These are phyloP conservation scores for Danio albolineatus DNA, from an alignment of 2,797 vertebrate genomes.

Conservation along the genomic window DNA sequence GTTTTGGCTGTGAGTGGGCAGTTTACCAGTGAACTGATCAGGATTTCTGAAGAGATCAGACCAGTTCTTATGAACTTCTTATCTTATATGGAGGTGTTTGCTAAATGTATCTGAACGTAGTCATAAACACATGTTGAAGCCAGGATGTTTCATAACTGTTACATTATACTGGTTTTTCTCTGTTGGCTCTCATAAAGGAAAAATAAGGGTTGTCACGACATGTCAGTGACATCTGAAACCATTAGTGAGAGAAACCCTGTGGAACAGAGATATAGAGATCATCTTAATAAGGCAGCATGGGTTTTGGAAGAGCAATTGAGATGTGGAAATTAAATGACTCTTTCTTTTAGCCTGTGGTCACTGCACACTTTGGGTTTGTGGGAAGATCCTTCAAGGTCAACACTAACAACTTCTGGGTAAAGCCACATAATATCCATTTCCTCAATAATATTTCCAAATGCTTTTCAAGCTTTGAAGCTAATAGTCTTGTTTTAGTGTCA, in stretches of 20 bases:
- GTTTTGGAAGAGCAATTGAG: constrained; percentile 49
- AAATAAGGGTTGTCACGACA: constrained; percentile 10
- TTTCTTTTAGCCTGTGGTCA: constrained; percentile 28
- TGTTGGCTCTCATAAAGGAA: constrained; percentile 9
- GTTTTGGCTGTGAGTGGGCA: constrained; percentile 24
- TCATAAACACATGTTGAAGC: neutral
- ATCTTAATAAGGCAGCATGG: constrained; percentile 30
- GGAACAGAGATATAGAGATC: constrained; percentile 24
- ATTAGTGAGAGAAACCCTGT: constrained; percentile 16
- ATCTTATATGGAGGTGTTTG: constrained; percentile 17
- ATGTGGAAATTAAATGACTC: constrained; percentile 50
- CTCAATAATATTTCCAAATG: constrained; percentile 67
- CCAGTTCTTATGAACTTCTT: constrained; percentile 14
- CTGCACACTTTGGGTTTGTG: constrained; percentile 56
- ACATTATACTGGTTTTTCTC: constrained; percentile 1
- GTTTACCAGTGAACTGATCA: neutral
- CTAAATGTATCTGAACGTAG: constrained; percentile 25
- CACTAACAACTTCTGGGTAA: constrained; percentile 69
- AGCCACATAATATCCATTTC: constrained; percentile 74
- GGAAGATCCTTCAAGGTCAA: constrained; percentile 76
- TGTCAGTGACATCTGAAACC: constrained; percentile 2
- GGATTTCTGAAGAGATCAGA: constrained; percentile 16
- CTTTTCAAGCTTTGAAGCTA: constrained; percentile 71
- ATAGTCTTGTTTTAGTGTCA: constrained; percentile 50
- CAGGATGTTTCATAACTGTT: constrained; percentile 18